A percentile compares a stretch with the other conserved stretches of the same genome.
These are phyloP conservation scores for Scolopax bukidnonensis DNA, from an alignment of 2,797 vertebrate species.

Conservation along the genomic window DNA sequence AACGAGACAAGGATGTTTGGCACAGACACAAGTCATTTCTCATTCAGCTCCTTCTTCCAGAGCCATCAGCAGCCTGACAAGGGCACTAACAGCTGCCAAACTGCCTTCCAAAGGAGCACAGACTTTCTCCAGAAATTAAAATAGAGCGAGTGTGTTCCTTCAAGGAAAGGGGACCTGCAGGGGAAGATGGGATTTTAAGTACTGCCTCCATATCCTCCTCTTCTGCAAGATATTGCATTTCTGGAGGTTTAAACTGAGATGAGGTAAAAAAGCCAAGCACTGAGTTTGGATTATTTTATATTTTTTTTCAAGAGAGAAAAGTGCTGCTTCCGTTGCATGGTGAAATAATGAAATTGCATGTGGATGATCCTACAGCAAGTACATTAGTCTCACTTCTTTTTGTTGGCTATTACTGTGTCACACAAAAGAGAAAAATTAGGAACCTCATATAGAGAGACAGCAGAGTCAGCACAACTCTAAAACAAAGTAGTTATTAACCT, in stretches of 20 bases:
- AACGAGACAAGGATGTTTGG: neutral
- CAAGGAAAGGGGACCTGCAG: neutral
- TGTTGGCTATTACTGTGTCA: neutral
- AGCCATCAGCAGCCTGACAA: neutral
- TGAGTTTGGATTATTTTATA: neutral
- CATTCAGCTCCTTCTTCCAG: neutral
- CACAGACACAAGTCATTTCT: neutral
- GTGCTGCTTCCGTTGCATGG: neutral
- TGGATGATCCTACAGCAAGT: neutral
- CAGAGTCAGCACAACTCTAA: neutral
- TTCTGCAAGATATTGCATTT: neutral
- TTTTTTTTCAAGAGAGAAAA: neutral
- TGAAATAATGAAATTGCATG: neutral
- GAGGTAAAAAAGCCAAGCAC: neutral
- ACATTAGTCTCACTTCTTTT: neutral
- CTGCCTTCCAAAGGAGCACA: neutral
- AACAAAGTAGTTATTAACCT: neutral
- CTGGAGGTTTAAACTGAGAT: neutral
- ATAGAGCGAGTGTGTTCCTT: neutral
- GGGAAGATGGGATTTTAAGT: neutral
- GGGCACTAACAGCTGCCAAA: neutral
- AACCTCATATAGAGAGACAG: neutral
- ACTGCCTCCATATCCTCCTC: neutral
- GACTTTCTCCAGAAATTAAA: neutral
- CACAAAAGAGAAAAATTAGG: neutral